Evolutionary conservation across 37 sponge, comb jelly and placozoan genomes (phyloP), one percentile per base, ranked within the genome.

Genomic region (Beroe forskalii): DNA sequence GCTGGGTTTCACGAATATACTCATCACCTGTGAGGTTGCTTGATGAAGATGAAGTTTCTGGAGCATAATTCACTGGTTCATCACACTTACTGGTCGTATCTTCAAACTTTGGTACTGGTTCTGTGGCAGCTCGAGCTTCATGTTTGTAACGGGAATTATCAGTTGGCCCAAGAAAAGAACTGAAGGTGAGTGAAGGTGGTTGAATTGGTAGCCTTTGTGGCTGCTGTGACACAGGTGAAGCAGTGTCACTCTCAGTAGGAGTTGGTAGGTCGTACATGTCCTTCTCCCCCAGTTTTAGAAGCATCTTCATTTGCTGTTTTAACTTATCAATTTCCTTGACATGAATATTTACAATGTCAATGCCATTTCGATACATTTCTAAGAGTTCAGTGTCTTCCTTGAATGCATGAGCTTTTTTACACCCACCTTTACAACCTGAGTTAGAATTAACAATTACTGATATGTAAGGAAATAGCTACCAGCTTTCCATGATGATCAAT

Each of bases 231-330:
- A 48, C 1, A 42, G 40, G 3, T 2, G 27, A 8, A 40, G 25
- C 0, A 1, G 55, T 80, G 27, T 80, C 86, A 80, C 24, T 38
- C 19, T 32, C 8, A 6, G 76, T 72, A 37, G 76, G 38, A 24
- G 86, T 41, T 80, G 86, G 86, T 43, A 80, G 55, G 22, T 80
- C 86, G 27, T 80, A 80, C 86, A 80, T 80, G 20, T 80, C 86
- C 27, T 80, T 41, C 25, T 44, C 55, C 28, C 55, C 44, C 0
- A 44, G 55, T 25, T 80, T 41, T 1, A 44, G 30, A 43, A 23
- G 28, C 86, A 80, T 80, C 27, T 40, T 30, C 55, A 41, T 44
- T 44, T 80, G 44, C 4, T 32, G 9, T 69, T 69, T 69, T 36
- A 69, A 32, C 72, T 69, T 69, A 37, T 32, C 39, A 6, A 80